A percentile compares a stretch with the other conserved stretches of the same genome.
Conservation (phyloP, 2,888 invertebrate species). For the Drosophila setosimentum region DNA sequence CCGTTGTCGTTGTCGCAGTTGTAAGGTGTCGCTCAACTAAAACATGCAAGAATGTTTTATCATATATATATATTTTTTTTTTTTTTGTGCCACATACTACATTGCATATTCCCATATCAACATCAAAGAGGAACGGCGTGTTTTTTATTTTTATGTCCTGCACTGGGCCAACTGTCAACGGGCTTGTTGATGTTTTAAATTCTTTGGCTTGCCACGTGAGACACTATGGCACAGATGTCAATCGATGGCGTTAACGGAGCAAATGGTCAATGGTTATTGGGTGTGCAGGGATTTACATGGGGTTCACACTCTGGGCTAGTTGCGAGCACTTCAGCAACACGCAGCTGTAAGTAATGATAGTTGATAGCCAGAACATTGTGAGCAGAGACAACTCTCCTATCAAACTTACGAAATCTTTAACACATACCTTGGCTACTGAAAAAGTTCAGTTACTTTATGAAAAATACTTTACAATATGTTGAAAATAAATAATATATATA, state of each 20-base stretch:
- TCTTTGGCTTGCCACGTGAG: slow-evolving; percentile 32
- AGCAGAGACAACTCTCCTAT: not conserved
- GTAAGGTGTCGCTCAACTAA: slow-evolving; percentile 68
- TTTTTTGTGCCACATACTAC: slow-evolving; percentile 14
- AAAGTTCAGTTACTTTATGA: not conserved
- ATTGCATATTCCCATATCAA: slow-evolving; percentile 17
- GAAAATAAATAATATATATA: too few relatives aligned
- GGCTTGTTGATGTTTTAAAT: slow-evolving; percentile 56
- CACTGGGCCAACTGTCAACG: slow-evolving; percentile 73
- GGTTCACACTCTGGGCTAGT: not conserved
- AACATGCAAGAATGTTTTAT: slow-evolving; percentile 14
- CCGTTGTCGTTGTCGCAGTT: slow-evolving; percentile 46
- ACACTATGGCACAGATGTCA: slow-evolving; percentile 15
- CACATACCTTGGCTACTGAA: not conserved
- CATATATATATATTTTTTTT: slow-evolving; percentile 9
- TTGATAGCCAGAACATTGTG: not conserved
- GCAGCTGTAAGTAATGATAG: slow-evolving; percentile 1
- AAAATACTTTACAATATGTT: not conserved
- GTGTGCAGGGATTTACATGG: slow-evolving; percentile 20
- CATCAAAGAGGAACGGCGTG: slow-evolving; percentile 19
- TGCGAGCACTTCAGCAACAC: not conserved
- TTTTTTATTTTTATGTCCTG: slow-evolving; percentile 61
- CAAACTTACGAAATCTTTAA: not conserved
- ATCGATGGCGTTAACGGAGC: slow-evolving; percentile 20
- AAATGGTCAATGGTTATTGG: slow-evolving; percentile 40